A percentile compares a stretch with the other conserved stretches of the same genome.
phyloP scores from a whole-genome alignment of 2,888 invertebrate genomes.

The Lucinisca nassula region DNA sequence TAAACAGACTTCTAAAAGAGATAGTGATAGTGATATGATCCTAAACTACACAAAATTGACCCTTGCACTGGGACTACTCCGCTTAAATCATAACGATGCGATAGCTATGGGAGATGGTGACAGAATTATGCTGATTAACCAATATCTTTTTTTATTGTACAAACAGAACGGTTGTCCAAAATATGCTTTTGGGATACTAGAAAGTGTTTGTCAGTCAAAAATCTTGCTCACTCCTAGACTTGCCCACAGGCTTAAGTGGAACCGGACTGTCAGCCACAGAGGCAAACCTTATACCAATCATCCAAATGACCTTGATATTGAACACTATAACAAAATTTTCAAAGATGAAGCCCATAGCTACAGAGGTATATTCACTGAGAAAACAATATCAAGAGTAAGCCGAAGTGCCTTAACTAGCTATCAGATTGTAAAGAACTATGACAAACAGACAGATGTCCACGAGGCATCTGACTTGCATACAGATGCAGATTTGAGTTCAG shows the following conservation, averaged over 20 bases:
- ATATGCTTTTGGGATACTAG: constrained; percentile 57
- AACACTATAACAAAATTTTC: constrained; percentile 54
- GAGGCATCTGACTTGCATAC: neutral
- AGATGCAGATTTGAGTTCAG: constrained; percentile 7
- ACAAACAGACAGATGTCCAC: constrained; percentile 3
- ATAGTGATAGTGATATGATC: constrained; percentile 4
- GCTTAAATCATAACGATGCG: constrained; percentile 49
- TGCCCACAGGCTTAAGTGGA: constrained; percentile 51
- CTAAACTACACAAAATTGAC: constrained; percentile 29
- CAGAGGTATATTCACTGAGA: constrained; percentile 53
- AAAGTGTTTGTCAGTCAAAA: constrained; percentile 40
- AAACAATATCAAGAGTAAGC: constrained; percentile 50
- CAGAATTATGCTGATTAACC: constrained; percentile 38
- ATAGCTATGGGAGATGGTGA: constrained; percentile 53
- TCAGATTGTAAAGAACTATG: constrained; percentile 14
- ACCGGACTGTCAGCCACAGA: constrained; percentile 58
- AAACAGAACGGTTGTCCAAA: constrained; percentile 48
- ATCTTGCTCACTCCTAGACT: constrained; percentile 40
- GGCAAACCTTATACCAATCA: constrained; percentile 46
- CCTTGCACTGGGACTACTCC: constrained; percentile 28
- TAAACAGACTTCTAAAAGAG: neutral
- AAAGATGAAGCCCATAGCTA: constrained; percentile 56
- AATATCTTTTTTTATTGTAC: constrained; percentile 36
- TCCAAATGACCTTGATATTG: constrained; percentile 61
- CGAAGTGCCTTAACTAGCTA: neutral